Evolutionary conservation across 2,113 vertebrate genomes (phyloP).

Genomic region (Coracopsis vasa): DNA sequence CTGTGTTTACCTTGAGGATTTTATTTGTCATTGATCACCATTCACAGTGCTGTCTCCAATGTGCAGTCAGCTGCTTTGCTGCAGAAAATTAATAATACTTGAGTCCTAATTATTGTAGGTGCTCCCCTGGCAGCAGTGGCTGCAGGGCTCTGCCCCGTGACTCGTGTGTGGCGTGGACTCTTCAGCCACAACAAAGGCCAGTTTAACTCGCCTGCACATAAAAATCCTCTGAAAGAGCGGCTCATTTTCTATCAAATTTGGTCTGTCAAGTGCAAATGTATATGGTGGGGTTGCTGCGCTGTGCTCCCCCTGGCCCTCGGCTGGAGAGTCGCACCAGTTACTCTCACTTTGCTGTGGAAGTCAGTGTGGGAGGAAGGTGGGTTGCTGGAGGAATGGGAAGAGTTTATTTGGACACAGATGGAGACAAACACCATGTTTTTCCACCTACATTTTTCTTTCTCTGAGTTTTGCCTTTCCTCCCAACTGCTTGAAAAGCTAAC

Average conservation of each 20-base stretch:
- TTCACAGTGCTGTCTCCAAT: not conserved
- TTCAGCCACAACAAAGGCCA: not conserved
- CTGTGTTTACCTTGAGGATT: not conserved
- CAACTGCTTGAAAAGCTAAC: not conserved
- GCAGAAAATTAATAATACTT: not conserved
- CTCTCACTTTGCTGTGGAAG: not conserved
- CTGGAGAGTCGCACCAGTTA: fast-evolving
- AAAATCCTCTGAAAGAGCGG: not conserved
- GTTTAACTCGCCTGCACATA: not conserved
- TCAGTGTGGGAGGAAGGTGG: not conserved
- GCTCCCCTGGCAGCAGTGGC: not conserved
- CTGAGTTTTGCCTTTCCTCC: not conserved
- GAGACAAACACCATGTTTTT: not conserved
- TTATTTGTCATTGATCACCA: not conserved
- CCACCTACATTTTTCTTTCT: fast-evolving
- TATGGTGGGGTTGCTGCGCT: fast-evolving
- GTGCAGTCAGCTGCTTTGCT: not conserved
- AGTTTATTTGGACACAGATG: not conserved
- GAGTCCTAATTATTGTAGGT: not conserved
- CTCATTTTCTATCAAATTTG: not conserved
- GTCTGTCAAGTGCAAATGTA: not conserved
- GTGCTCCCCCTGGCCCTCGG: not conserved
- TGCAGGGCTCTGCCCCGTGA: not conserved
- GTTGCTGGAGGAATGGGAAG: not conserved
- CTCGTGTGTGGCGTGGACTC: not conserved